Conservation (phyloP, 2,797 vertebrate species). For the Coregonus sp. region DNA sequence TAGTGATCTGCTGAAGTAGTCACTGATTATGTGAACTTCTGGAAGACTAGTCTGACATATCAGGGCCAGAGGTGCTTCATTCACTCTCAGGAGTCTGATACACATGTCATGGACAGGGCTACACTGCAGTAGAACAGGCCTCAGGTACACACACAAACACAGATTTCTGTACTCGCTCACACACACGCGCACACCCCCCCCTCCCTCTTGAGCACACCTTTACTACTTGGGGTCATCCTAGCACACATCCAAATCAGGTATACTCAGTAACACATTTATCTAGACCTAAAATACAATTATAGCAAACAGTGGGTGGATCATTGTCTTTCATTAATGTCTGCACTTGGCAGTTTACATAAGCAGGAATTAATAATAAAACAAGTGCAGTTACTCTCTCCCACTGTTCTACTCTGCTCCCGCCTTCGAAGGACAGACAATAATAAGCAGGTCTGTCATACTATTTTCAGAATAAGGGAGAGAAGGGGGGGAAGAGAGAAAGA, state of each 20-base stretch:
- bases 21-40: conserved; percentile 1
- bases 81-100: not conserved
- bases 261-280: conserved; percentile 17
- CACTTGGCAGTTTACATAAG: conserved; percentile 63
- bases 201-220: no score
- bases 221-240: not conserved
- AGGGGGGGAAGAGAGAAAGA: not conserved
- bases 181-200: no score
- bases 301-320: conserved; percentile 54
- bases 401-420: conserved; percentile 54
- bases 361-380: conserved; percentile 47
- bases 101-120: not conserved
- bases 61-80: no score
- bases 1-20: not conserved
- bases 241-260: not conserved
- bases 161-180: no score
- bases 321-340: conserved; percentile 40
- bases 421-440: conserved; percentile 51
- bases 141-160: no score
- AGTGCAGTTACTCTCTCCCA: conserved; percentile 44
- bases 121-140: not conserved
- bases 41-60: not conserved
- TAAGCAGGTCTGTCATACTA: conserved; percentile 51
- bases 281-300: conserved; percentile 54
- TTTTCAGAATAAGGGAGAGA: conserved; percentile 26